Evolutionary conservation across 2,113 vertebrate species (phyloP), one percentile per base, ranked within the genome.

Genomic region (Pterocles burchelli): DNA sequence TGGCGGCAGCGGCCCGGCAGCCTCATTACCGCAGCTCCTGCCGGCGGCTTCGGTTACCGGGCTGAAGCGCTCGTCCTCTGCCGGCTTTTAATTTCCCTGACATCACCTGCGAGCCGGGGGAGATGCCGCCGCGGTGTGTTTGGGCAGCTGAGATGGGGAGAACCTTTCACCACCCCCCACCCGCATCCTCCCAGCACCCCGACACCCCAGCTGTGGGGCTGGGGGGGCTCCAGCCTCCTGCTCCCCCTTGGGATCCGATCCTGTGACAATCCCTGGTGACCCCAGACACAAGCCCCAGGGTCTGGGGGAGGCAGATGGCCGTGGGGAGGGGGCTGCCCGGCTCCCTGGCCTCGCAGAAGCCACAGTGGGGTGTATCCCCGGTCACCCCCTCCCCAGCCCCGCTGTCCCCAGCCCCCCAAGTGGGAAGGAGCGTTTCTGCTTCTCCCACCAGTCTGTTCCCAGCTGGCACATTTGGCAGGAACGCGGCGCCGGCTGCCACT

Each of bases 391-490:
- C 38, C 43, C 63, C 52, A 73, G 21, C n/a, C 52, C 59, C 3
- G 0, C 38, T 54, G 41, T 74, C 71, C 68, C 71, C 57, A 81
- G n/a, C 54, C 31, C 73, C 29, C 65, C 2, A 3, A 31, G 66
- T 81, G 57, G 71, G 12, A 88, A 87, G 80, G 33, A 11, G 49
- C 8, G 33, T 63, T 88, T 61, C 55, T 66, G 52, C 62, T 83
- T 91, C 77, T 77, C 58, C 66, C 3, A 38, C 74, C 93, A 84
- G 92, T 66, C 73, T 63, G 82, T 91, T 95, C 84, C 96, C 93
- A 92, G 89, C 95, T 94, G 96, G 95, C 93, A 77, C 93, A 74
- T 92, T 96, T 81, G 96, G 96, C 93, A 52, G 29, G 85, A 71
- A 88, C 88, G 75, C 12, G n/a, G 94, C 94, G 63, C 94, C 63